Percentiles rank a stretch among this genome's conserved stretches.
Conservation (phyloP, 2,113 vertebrate species). For the Crotophaga sulcirostris region DNA sequence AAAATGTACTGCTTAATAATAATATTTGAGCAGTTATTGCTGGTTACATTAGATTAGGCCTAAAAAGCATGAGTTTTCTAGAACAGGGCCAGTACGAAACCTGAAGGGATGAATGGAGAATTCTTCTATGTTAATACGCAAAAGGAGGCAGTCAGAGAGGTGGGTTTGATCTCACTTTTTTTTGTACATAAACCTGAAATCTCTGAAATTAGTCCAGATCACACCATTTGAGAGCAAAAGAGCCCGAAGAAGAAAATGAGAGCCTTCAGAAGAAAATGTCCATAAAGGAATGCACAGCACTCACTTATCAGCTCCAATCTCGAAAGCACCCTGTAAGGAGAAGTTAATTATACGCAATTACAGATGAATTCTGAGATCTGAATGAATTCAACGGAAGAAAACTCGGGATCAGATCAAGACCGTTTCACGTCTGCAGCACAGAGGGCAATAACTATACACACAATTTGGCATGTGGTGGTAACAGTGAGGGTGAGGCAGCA, state of each 20-base stretch:
- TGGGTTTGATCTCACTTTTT: background rate
- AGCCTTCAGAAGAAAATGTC: background rate
- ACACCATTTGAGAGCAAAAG: background rate
- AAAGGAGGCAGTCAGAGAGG: background rate
- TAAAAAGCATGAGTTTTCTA: background rate
- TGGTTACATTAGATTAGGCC: background rate
- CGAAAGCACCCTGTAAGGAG: background rate
- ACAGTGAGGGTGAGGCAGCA: background rate
- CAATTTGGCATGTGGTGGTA: background rate
- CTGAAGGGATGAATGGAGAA: background rate
- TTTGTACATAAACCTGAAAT: background rate
- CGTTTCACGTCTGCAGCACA: background rate
- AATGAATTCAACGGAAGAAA: background rate
- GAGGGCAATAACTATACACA: background rate
- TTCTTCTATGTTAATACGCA: fast-evolving
- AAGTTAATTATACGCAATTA: background rate
- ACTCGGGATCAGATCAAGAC: background rate
- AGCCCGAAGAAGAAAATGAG: no score
- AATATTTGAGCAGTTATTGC: background rate
- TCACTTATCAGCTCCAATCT: background rate
- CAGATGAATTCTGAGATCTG: background rate
- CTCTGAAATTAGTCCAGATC: background rate
- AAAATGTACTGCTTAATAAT: background rate
- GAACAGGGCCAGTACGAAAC: background rate
- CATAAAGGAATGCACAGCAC: fast-evolving